Evolutionary conservation across 64 coral and sea anemone genomes (phyloP).

Genomic region (Pocillopora damicornis): DNA sequence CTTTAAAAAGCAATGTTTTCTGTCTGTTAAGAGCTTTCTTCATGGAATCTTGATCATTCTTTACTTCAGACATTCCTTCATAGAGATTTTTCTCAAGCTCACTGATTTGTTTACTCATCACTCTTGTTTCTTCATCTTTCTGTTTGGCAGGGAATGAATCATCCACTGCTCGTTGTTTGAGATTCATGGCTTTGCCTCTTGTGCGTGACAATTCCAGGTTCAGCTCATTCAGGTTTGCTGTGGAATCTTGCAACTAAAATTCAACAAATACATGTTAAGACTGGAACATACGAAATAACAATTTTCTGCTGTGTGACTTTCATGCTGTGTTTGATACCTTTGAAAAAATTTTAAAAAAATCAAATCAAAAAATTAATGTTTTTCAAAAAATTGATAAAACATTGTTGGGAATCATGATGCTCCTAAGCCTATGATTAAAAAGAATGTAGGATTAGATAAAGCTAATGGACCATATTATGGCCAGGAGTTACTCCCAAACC

Average conservation of each 20-base stretch:
- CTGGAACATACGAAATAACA: too few species aligned
- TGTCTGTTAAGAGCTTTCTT: slow-evolving; percentile 96
- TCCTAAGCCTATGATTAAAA: too few species aligned
- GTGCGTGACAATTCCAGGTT: slow-evolving; percentile 83
- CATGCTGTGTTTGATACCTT: too few species aligned
- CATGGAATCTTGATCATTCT: slow-evolving; percentile 92
- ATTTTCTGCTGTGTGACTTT: too few species aligned
- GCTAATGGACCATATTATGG: too few species aligned
- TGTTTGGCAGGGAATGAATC: slow-evolving; percentile 54
- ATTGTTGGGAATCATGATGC: too few species aligned
- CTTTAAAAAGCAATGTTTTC: slow-evolving; percentile 89
- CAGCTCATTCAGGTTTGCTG: slow-evolving; percentile 89
- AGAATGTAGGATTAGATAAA: too few species aligned
- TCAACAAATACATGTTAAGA: background rate
- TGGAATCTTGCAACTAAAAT: slow-evolving; percentile 90
- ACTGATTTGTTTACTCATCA: slow-evolving; percentile 75
- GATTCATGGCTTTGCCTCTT: slow-evolving; percentile 90
- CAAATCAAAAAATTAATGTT: too few species aligned
- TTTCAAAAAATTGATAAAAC: too few species aligned
- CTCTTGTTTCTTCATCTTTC: slow-evolving; percentile 84
- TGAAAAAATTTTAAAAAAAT: too few species aligned
- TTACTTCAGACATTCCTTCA: slow-evolving; percentile 98
- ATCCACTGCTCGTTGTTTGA: slow-evolving; percentile 74
- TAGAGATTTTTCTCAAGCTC: slow-evolving; percentile 96
- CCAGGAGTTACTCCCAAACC: too few species aligned